Percentiles rank a stretch among this genome's conserved stretches.
Conservation (phyloP, 2,797 vertebrate species). For the Xiphorhynchus erythropygius region DNA sequence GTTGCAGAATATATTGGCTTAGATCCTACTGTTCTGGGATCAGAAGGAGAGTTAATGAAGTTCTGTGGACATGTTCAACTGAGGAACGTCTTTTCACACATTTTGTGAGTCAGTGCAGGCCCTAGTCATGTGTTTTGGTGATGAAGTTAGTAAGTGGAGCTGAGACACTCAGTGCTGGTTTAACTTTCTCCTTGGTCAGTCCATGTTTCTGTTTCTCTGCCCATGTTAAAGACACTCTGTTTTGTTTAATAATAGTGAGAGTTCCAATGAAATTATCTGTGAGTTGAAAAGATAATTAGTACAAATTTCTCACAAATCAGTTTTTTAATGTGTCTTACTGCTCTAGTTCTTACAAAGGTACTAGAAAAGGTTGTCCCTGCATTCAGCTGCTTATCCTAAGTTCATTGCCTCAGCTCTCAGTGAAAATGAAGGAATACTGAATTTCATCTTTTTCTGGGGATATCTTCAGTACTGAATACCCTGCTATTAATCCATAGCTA, state of each 20-base stretch:
- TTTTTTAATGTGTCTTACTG: neutral
- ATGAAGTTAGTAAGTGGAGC: neutral
- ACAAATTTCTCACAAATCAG: neutral
- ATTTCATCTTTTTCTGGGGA: neutral
- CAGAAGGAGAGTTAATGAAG: conserved; percentile 12
- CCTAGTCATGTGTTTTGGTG: neutral
- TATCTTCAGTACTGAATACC: neutral
- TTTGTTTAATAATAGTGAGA: neutral
- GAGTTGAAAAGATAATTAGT: neutral
- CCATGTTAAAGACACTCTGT: rapidly evolving
- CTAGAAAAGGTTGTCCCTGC: neutral
- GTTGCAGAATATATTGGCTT: conserved; percentile 28
- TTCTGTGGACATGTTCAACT: neutral
- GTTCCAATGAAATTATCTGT: neutral
- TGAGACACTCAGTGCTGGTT: neutral
- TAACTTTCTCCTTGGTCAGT: neutral
- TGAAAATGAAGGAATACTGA: neutral
- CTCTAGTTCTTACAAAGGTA: neutral
- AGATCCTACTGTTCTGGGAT: conserved; percentile 12
- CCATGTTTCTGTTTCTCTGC: neutral
- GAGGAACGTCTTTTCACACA: conserved; percentile 8
- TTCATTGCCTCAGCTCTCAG: neutral
- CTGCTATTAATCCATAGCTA: neutral
- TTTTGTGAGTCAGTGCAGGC: neutral
- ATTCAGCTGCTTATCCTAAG: neutral